phyloP scores from a whole-genome alignment of 2,888 invertebrate genomes.

The Syrphus vitripennis region DNA sequence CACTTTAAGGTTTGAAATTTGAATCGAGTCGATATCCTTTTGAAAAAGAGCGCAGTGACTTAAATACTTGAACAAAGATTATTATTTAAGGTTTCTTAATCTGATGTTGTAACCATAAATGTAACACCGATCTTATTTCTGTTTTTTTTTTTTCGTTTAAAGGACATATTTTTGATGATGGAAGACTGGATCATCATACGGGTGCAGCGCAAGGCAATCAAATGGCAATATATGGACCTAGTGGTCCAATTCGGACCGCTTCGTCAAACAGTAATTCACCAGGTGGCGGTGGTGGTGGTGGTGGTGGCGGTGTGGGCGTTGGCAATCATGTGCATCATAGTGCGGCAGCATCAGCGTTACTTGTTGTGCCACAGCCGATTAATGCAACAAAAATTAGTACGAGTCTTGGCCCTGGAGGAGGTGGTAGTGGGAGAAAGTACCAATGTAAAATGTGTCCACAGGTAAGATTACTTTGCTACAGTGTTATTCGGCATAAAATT shows the following conservation, averaged over 20 bases:
- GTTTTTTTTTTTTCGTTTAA: background rate
- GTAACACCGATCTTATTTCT: background rate
- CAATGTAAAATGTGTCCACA: constrained; percentile 99
- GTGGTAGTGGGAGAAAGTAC: constrained; percentile 87
- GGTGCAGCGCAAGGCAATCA: constrained; percentile 78
- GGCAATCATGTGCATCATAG: constrained; percentile 82
- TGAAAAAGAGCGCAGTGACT: too few species aligned
- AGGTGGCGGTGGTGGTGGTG: constrained; percentile 76
- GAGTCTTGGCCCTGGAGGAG: constrained; percentile 77
- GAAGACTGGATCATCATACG: constrained; percentile 80
- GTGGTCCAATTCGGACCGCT: constrained; percentile 73
- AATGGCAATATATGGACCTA: constrained; percentile 74
- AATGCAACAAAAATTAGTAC: constrained; percentile 86
- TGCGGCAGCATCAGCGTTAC: constrained; percentile 84
- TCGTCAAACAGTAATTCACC: constrained; percentile 76
- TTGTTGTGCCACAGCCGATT: constrained; percentile 94
- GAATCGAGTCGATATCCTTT: too few species aligned
- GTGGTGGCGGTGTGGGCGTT: constrained; percentile 73
- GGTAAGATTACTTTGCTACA: constrained; percentile 85
- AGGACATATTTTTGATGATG: constrained; percentile 81
- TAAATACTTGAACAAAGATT: too few species aligned
- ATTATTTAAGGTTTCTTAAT: too few species aligned
- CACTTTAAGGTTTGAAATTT: too few species aligned
- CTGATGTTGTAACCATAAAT: too few species aligned
- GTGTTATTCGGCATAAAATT: too few species aligned